These are phyloP conservation scores for Peromyscus californicus DNA, from an alignment of 2,113 vertebrate genomes.

Conservation along the genomic window DNA sequence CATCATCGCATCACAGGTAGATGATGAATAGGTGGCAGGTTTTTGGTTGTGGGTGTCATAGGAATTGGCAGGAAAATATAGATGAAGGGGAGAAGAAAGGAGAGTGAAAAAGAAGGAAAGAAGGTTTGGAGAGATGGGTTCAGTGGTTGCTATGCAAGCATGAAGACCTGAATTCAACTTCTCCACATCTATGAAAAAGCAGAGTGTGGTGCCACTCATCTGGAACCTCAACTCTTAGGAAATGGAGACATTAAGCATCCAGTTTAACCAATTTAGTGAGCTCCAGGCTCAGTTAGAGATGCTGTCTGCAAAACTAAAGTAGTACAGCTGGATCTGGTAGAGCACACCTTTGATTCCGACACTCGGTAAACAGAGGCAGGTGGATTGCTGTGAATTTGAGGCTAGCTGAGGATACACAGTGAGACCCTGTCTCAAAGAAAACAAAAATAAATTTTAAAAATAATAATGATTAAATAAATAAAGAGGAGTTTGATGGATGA, in stretches of 20 bases:
- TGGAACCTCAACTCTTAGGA: neutral
- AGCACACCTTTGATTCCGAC: neutral
- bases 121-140: neutral
- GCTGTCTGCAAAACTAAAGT: too few species aligned
- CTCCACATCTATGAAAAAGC: neutral
- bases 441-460: neutral
- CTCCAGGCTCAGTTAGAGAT: neutral
- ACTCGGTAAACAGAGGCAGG: neutral
- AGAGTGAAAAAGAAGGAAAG: neutral
- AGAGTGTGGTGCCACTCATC: too few species aligned
- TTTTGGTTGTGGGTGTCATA: neutral
- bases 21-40: neutral
- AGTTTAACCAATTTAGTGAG: neutral
- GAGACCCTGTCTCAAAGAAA: neutral
- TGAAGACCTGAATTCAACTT: neutral
- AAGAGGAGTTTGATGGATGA: neutral
- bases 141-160: neutral
- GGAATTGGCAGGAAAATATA: neutral
- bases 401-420: neutral
- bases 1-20: neutral
- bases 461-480: neutral
- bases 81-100: neutral
- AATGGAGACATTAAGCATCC: neutral
- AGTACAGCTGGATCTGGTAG: neutral
- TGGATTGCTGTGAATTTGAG: neutral